Evolutionary conservation across 35 echinoderm and acorn worm genomes (phyloP), one percentile per base, ranked within the genome.

Genomic region (Chiridota heheva): DNA sequence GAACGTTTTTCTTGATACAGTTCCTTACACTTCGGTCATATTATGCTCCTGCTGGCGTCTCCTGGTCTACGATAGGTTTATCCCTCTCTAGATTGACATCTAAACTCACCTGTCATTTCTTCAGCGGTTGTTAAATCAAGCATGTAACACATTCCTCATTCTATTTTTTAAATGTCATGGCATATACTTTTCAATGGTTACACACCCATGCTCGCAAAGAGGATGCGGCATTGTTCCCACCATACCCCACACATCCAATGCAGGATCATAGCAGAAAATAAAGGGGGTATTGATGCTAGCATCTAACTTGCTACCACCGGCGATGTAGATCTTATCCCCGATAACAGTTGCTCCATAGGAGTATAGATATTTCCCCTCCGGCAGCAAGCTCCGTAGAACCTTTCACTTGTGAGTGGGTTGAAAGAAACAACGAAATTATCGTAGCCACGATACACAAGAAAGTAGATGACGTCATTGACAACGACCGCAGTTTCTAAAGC

Each of bases 141-240:
- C n/a, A n/a, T n/a, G n/a, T n/a, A n/a, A n/a, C n/a, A n/a, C n/a
- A n/a, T n/a, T n/a, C n/a, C n/a, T n/a, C n/a, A n/a, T n/a, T n/a
- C n/a, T n/a, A n/a, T n/a, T n/a, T n/a, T n/a, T n/a, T n/a, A n/a
- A n/a, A n/a, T n/a, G n/a, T n/a, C n/a, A n/a, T 40, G 92, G 89
- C 43, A 98, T 89, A 76, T 98, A 98, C 47, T 92, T 98, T 47
- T 98, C 88, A 51, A 98, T 98, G 15, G 85, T 88, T 7, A 98
- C 95, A 74, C 95, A 98, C 5, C 95, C 95, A 67, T 98, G 95
- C 53, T 98, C 95, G 48, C 77, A 92, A 2, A 98, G 87, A 3
- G 95, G 95, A 29, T 77, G 63, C 2, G 95, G 89, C 80, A 89
- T 81, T 13, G 62, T 81, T 7, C 84, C 95, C 12, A 88, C 95